phyloP scores from a whole-genome alignment of 2,113 vertebrate species.

The Microcebus tavaratra region DNA sequence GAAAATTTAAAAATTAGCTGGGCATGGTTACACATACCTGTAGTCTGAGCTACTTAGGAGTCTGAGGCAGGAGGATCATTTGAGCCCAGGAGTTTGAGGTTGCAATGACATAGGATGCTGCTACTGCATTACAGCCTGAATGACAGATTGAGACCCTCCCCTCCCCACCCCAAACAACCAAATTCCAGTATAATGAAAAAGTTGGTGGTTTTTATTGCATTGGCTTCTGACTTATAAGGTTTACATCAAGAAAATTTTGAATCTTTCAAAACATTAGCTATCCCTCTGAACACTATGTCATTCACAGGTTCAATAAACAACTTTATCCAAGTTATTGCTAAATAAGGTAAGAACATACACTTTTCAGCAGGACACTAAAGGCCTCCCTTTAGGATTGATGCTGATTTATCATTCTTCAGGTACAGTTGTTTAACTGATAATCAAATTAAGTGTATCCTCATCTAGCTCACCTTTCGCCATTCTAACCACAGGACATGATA shows the following conservation, averaged over 20 bases:
- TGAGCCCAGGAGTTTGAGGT: background rate
- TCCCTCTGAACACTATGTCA: background rate
- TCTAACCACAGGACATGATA: background rate
- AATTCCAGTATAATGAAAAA: background rate
- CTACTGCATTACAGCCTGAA: background rate
- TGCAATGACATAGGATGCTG: background rate
- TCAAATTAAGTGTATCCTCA: background rate
- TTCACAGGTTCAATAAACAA: constrained; percentile 34
- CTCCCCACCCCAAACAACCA: background rate
- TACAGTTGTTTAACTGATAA: background rate
- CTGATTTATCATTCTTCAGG: background rate
- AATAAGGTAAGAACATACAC: background rate
- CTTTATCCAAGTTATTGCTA: background rate
- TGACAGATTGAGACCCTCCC: background rate
- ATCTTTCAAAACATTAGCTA: background rate
- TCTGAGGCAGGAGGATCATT: background rate
- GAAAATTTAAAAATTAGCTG: background rate
- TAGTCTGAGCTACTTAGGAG: background rate
- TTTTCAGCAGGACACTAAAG: background rate
- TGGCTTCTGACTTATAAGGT: background rate
- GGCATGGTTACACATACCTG: background rate
- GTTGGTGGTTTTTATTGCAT: background rate
- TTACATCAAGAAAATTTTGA: constrained; percentile 24
- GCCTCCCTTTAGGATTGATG: background rate
- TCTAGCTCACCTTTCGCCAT: background rate